A percentile compares a stretch with the other conserved stretches of the same genome.
Conservation (phyloP, 2,113 vertebrate species). For the Urocitellus parryii region DNA sequence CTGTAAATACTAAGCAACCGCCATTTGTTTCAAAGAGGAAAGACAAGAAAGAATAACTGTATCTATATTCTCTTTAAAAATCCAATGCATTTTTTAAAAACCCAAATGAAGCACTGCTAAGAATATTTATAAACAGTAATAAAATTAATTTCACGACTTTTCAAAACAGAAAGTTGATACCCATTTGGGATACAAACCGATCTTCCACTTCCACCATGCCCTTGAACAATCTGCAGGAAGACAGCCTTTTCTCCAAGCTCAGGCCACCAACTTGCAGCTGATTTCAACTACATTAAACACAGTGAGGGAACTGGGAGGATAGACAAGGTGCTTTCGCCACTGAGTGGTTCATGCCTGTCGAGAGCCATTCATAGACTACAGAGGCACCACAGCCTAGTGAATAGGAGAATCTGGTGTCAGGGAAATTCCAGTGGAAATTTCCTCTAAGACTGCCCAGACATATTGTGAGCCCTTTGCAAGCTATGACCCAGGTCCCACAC, state of each 20-base stretch:
- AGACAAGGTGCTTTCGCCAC: accelerated
- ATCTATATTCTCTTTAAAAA: neutral
- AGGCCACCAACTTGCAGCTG: neutral
- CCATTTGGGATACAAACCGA: neutral
- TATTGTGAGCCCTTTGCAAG: too few relatives aligned
- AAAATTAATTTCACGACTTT: neutral
- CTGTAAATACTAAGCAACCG: neutral
- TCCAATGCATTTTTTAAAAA: neutral
- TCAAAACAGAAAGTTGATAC: neutral
- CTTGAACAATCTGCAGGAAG: neutral
- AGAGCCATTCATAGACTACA: too few relatives aligned
- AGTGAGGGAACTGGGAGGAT: neutral
- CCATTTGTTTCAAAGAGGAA: conserved; percentile 33
- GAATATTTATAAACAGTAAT: neutral
- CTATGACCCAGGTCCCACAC: too few relatives aligned
- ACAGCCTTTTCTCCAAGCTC: neutral
- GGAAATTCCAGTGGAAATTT: too few relatives aligned
- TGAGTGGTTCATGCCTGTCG: neutral
- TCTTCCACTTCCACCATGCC: neutral
- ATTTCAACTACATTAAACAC: neutral
- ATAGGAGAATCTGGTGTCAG: too few relatives aligned
- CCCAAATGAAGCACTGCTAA: neutral
- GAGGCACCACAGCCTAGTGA: too few relatives aligned
- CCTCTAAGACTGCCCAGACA: too few relatives aligned
- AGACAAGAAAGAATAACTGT: neutral